phyloP scores from a whole-genome alignment of 2,113 vertebrate species.

The Oostethus manadensis region DNA sequence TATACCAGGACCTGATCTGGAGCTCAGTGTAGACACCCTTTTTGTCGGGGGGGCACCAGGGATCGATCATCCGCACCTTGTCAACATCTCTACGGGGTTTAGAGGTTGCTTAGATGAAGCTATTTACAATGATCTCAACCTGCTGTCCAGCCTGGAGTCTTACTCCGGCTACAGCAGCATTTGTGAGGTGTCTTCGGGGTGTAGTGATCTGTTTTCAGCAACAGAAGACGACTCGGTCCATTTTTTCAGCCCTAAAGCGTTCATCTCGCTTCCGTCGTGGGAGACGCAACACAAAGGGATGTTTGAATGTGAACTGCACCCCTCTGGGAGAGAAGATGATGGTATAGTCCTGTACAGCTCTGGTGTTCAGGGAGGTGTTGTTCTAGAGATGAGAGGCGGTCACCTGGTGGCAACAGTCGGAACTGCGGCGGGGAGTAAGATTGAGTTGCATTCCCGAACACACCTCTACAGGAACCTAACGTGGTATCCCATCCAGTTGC shows the following conservation, averaged over 20 bases:
- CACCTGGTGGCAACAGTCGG: conserved; percentile 70
- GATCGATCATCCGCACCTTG: conserved; percentile 66
- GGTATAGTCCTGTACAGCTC: conserved; percentile 80
- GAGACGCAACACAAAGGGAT: conserved; percentile 56
- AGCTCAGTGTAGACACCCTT: conserved; percentile 75
- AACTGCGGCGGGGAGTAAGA: conserved; percentile 57
- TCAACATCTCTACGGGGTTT: conserved; percentile 57
- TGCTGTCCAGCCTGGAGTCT: conserved; percentile 75
- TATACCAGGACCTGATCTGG: conserved; percentile 64
- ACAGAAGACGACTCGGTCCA: conserved; percentile 76
- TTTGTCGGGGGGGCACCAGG: conserved; percentile 72
- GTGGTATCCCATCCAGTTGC: conserved; percentile 77
- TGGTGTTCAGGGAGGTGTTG: conserved; percentile 70
- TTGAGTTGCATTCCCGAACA: conserved; percentile 65
- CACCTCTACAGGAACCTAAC: conserved; percentile 61
- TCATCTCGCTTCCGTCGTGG: conserved; percentile 75
- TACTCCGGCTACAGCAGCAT: conserved; percentile 76
- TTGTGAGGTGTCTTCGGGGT: conserved; percentile 81
- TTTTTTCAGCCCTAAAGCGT: conserved; percentile 86
- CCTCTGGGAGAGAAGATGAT: conserved; percentile 49
- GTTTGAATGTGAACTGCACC: conserved; percentile 75
- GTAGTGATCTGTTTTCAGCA: conserved; percentile 82
- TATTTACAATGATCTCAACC: conserved; percentile 76
- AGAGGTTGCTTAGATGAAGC: conserved; percentile 80
- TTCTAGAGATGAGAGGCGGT: conserved; percentile 78